Conservation (phyloP, 92 coral and sea anemone species). For the Chrysogorgia sp. region DNA sequence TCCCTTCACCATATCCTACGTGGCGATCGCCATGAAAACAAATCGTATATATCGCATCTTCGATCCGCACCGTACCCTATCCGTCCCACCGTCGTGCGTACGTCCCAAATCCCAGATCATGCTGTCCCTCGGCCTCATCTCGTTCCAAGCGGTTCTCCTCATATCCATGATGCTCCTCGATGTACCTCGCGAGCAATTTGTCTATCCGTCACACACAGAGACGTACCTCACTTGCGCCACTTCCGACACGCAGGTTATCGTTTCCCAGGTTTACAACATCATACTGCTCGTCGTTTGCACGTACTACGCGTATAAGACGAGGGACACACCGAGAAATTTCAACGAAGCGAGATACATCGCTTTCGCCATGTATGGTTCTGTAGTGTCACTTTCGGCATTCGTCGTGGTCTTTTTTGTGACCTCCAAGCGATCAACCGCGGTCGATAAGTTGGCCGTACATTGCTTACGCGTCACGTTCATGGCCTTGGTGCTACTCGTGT, state of each 20-base stretch:
- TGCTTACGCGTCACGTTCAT: background rate
- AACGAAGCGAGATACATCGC: conserved; percentile 38
- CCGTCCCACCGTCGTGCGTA: background rate
- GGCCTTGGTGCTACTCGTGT: background rate
- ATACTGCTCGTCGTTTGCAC: conserved; percentile 20
- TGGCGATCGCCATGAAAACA: conserved; percentile 18
- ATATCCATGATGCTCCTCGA: background rate
- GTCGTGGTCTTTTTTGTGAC: background rate
- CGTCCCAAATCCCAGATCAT: background rate
- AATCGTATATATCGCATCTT: conserved; percentile 29
- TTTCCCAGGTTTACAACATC: conserved; percentile 16
- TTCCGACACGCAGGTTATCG: background rate
- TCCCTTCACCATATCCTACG: conserved; percentile 23
- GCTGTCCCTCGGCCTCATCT: background rate
- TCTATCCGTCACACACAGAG: background rate
- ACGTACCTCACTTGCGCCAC: background rate
- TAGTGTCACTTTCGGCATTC: conserved; percentile 5
- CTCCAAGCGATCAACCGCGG: background rate
- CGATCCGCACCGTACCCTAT: conserved; percentile 1
- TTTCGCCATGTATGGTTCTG: conserved; percentile 27
- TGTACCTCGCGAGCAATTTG: background rate
- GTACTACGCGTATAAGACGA: conserved; percentile 31
- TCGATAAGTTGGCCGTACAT: background rate
- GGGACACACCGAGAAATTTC: conserved; percentile 26
- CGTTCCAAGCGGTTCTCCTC: background rate